Evolutionary conservation across 2,113 vertebrate species (phyloP), one percentile per base, ranked within the genome.

Genomic region (Pollachius pollachius): DNA sequence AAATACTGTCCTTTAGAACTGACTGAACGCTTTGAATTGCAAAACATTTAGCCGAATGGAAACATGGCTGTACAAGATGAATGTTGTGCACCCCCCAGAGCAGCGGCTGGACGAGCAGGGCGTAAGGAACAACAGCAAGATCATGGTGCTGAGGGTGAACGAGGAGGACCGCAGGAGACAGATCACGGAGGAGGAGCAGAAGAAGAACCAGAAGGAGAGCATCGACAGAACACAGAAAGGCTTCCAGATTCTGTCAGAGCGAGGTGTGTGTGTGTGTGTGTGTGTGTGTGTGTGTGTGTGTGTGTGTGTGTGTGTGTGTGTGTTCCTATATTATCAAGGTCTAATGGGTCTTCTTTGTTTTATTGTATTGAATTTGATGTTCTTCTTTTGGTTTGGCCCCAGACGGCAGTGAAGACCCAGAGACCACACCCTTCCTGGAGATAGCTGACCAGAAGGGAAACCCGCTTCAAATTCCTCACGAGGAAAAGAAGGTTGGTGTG

Each of bases 361-460:
- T 16, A n/a, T 57, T n/a, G 15, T 57, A 23, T 62, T 60, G 23
- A 25, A 23, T 54, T 34, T 34, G 4, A 2, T 62, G 19, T 23
- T 19, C 68, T 21, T 61, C 6, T 65, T 37, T 64, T 15, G 27
- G 15, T 34, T 6, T 19, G 15, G 15, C 83, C 77, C 63, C 88
- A 98, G 96, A 95, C 17, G 94, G 91, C 78, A 94, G 83, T 68
- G 91, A 95, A 3, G 96, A 97, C 78, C 79, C 93, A 0, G 89
- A 92, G 34, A 90, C 86, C 12, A 81, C 67, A 1, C 96, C 97
- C 0, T 97, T 95, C 71, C 84, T 99, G 65, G 96, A 98, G 84
- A 96, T 99, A 34, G 94, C 95, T 0, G 97, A 99, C 90, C 97
- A 99, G 86, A 98, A 92, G 54, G 97, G 97, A 80, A 94, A 95